These are phyloP conservation scores for Amphiprion percula DNA, from an alignment of 2,113 vertebrate species.

Conservation along the genomic window DNA sequence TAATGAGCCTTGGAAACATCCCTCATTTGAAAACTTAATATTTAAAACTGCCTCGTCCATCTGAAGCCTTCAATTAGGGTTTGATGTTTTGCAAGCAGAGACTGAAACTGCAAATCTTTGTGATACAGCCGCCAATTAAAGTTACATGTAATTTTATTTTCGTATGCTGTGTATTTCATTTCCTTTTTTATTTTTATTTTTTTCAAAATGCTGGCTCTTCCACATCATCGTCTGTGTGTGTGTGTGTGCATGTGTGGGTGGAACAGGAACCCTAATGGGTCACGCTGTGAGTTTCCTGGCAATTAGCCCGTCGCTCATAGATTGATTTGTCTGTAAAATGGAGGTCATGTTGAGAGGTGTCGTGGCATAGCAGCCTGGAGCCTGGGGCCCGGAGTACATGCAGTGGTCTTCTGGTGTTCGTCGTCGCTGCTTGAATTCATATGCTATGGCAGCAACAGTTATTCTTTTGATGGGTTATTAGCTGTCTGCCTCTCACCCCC, in stretches of 20 bases:
- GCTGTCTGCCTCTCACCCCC: constrained; percentile 56
- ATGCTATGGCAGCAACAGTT: constrained; percentile 60
- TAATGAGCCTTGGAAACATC: constrained; percentile 43
- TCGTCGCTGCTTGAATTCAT: constrained; percentile 49
- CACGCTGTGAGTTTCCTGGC: constrained; percentile 65
- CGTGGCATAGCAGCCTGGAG: constrained; percentile 37
- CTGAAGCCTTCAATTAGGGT: constrained; percentile 32
- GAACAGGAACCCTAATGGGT: constrained; percentile 59
- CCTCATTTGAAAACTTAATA: constrained; percentile 27
- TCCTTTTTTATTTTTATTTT: too few relatives aligned
- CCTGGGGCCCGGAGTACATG: constrained; percentile 33
- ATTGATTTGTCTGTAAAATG: constrained; percentile 77
- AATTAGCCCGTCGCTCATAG: constrained; percentile 68
- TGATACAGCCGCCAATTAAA: constrained; percentile 30
- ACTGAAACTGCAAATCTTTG: constrained; percentile 1
- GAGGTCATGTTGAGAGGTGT: constrained; percentile 64
- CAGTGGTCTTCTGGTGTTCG: constrained; percentile 40
- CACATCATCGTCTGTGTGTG: constrained; percentile 26
- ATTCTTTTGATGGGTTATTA: constrained; percentile 76
- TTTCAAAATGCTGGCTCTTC: constrained; percentile 27
- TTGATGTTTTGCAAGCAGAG: constrained; percentile 12
- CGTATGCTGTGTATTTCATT: not conserved
- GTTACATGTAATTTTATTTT: constrained; percentile 18
- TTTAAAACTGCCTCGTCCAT: constrained; percentile 17
- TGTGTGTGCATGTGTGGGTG: constrained; percentile 32